Evolutionary conservation across 2,113 vertebrate species (phyloP).

Genomic region (Plotosus lineatus): DNA sequence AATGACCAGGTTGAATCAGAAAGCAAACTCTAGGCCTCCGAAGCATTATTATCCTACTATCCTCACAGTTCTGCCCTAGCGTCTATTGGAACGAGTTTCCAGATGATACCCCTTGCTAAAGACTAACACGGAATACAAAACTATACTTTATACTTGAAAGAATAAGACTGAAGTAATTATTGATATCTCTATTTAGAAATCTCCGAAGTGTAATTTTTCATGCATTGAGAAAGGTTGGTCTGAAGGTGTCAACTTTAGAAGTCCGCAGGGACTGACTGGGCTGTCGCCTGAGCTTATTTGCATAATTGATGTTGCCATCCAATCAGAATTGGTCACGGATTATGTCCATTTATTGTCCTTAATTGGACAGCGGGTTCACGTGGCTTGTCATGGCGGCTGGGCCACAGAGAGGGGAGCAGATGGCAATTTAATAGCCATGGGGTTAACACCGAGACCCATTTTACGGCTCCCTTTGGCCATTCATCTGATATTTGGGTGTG

Average conservation of each 20-base stretch:
- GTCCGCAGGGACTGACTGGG: constrained; percentile 10
- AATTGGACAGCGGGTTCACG: constrained; percentile 41
- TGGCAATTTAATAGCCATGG: constrained; percentile 51
- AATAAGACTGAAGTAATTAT: neutral
- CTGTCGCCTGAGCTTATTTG: constrained; percentile 57
- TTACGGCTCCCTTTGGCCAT: constrained; percentile 45
- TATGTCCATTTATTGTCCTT: constrained; percentile 54
- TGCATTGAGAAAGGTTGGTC: neutral
- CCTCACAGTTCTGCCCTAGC: neutral
- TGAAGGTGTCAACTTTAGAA: constrained; percentile 27
- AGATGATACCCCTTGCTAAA: neutral
- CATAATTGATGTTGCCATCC: constrained; percentile 73
- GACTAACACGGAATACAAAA: neutral
- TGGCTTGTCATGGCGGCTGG: constrained; percentile 13
- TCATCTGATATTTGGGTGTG: constrained; percentile 29
- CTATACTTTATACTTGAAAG: neutral
- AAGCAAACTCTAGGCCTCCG: neutral
- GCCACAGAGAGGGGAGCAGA: constrained; percentile 46
- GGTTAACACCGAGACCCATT: constrained; percentile 52
- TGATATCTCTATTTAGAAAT: constrained; percentile 11
- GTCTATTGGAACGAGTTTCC: neutral
- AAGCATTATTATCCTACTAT: no score
- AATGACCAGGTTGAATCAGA: neutral
- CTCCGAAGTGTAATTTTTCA: constrained; percentile 2
- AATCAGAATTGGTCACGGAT: constrained; percentile 58